phyloP scores from a whole-genome alignment of 2,888 invertebrate genomes.

The Congeria kusceri region DNA sequence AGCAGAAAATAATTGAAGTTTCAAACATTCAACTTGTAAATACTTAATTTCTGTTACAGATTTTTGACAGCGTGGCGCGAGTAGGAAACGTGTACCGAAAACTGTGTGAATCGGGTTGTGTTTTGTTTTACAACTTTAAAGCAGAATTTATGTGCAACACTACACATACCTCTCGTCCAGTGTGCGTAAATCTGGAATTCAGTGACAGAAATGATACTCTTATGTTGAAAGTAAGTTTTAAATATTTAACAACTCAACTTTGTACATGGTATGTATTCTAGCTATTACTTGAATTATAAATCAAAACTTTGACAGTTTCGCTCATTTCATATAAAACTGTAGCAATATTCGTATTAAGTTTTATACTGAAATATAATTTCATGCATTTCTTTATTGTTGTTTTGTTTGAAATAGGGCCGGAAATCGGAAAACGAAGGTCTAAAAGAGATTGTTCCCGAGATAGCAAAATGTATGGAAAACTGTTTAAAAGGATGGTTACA shows the following conservation, averaged over 20 bases:
- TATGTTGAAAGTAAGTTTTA: constrained; percentile 26
- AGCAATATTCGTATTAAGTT: too few relatives aligned
- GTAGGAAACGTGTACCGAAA: constrained; percentile 73
- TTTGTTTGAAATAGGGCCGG: constrained; percentile 11
- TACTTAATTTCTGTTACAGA: too few relatives aligned
- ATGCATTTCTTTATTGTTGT: neutral
- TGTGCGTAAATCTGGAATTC: constrained; percentile 67
- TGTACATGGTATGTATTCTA: too few relatives aligned
- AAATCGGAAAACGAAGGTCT: constrained; percentile 49
- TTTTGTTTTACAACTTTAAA: constrained; percentile 75
- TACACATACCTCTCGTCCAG: neutral
- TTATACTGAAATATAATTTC: too few relatives aligned
- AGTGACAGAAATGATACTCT: constrained; percentile 50
- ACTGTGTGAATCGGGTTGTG: constrained; percentile 75
- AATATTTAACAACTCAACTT: neutral
- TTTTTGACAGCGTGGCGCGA: constrained; percentile 74
- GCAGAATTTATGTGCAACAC: constrained; percentile 36
- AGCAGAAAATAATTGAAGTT: too few relatives aligned
- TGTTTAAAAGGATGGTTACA: constrained; percentile 73
- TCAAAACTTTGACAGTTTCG: too few relatives aligned
- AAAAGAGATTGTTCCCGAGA: constrained; percentile 60
- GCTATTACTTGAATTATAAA: too few relatives aligned
- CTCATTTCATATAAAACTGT: too few relatives aligned
- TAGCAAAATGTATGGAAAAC: constrained; percentile 73
- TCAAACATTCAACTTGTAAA: too few relatives aligned